Base-by-base conservation (phyloP, 1,140 invertebrate species). In the Danaus plexippus region DNA sequence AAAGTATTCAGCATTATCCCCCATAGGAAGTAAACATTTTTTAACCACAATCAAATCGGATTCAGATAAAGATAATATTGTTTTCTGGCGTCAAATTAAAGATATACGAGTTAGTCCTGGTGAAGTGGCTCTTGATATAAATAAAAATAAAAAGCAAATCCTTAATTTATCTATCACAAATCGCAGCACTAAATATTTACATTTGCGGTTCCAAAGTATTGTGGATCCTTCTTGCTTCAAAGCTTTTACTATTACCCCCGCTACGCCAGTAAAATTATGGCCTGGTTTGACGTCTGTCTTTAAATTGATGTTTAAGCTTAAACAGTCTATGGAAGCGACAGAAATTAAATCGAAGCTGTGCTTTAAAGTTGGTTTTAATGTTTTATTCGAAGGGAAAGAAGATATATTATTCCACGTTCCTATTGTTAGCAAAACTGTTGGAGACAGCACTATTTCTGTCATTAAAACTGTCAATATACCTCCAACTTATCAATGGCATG, bases 401-500 rank as follows among this genome's bases (percentile, higher is more conserved):
- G 66, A 79, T 66, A 44, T 54, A 8, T 59, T 77, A 32, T 32
- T 32, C 9, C 57, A 43, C 43, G 61, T 86, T 50, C 75, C 67
- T 49, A 57, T 86, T 44, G 11, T 50, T 32, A 59, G 57, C 48
- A 46, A 66, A 44, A 68, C 66, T 58, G 22, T 43, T 11, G 52
- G 51, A 62, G 10, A 47, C 6, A 61, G 52, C 54, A 54, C 11
- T 10, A 61, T 78, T 57, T 47, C 47, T 43, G 58, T 81, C 42
- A 55, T 74, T 1, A 61, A 77, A 57, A 66, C 47, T 40, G 59
- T 86, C 15, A 51, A 51, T 46, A 70, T 86, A 59, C 62, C 67
- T 40, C 55, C 80, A 9, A 54, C 64, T 47, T 81, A 86, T 62
- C 32, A 50, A 11, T 84, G 83, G 83, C 73, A 80, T 48, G 52